Percentiles rank a stretch among this genome's conserved stretches.
phyloP scores from a whole-genome alignment of 2,113 vertebrate genomes.

The Mystacornis crossleyi region DNA sequence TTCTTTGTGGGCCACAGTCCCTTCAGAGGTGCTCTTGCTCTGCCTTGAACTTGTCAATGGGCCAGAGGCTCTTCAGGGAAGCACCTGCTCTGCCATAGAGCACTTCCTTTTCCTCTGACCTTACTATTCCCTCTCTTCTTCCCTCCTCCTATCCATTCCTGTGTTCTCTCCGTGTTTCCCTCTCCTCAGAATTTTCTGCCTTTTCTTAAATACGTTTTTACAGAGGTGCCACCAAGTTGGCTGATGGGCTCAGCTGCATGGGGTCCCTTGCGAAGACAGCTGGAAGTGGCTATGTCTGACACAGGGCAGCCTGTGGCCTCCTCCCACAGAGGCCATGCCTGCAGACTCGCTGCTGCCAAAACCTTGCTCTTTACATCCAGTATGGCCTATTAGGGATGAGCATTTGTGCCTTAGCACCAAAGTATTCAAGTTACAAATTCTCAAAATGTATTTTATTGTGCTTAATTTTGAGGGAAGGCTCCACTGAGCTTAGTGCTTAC shows the following conservation, averaged over 20 bases:
- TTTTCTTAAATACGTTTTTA: background rate
- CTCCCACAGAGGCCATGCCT: background rate
- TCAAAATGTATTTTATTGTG: background rate
- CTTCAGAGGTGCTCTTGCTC: background rate
- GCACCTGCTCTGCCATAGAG: background rate
- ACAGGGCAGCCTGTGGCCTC: background rate
- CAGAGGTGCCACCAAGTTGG: background rate
- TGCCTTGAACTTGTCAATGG: background rate
- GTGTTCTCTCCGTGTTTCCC: rapidly evolving
- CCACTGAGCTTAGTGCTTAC: background rate
- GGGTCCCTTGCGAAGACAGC: background rate
- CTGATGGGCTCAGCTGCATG: background rate
- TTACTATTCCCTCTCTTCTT: background rate
- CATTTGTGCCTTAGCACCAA: background rate
- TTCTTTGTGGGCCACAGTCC: background rate
- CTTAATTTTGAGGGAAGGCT: background rate
- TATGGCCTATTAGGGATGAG: background rate
- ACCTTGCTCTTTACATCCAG: background rate
- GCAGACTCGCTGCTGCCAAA: background rate
- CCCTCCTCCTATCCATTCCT: background rate
- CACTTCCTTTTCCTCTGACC: background rate
- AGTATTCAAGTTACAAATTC: background rate
- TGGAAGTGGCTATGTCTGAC: background rate
- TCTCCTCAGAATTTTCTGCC: background rate
- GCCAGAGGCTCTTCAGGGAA: background rate